Percentiles rank a stretch among this genome's conserved stretches.
phyloP scores from a whole-genome alignment of 2,888 invertebrate genomes.

The Tipula lateralis region DNA sequence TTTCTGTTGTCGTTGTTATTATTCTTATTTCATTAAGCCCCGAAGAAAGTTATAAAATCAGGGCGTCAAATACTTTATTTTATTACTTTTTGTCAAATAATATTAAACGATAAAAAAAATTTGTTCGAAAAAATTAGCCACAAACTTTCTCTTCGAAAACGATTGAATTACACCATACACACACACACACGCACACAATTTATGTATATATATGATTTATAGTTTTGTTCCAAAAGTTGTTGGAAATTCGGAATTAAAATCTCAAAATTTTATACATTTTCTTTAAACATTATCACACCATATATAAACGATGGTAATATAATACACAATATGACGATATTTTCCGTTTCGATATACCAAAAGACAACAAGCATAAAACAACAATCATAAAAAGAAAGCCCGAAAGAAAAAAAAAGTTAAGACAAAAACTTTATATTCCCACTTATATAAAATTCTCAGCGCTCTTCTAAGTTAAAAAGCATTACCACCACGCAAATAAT shows the following conservation, averaged over 20 bases:
- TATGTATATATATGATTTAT: background rate
- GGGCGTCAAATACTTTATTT: constrained; percentile 13
- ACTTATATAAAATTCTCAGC: background rate
- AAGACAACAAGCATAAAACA: background rate
- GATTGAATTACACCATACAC: background rate
- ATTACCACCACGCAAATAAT: background rate
- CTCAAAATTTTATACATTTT: background rate
- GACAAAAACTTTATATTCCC: background rate
- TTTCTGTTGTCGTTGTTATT: background rate
- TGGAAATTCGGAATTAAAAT: background rate
- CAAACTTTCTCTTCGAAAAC: background rate
- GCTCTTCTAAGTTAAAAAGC: background rate
- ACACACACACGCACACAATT: background rate
- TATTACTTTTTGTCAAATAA: background rate
- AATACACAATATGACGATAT: background rate
- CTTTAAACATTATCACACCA: background rate
- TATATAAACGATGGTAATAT: background rate
- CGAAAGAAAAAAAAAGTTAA: background rate
- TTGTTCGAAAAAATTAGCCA: background rate
- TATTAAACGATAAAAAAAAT: background rate
- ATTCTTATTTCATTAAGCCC: background rate
- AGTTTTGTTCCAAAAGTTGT: background rate
- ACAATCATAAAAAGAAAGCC: background rate
- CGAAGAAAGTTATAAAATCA: background rate
- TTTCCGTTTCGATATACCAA: background rate